Evolutionary conservation across 2,113 vertebrate genomes (phyloP), one percentile per base, ranked within the genome.

Genomic region (Pholis gunnellus): DNA sequence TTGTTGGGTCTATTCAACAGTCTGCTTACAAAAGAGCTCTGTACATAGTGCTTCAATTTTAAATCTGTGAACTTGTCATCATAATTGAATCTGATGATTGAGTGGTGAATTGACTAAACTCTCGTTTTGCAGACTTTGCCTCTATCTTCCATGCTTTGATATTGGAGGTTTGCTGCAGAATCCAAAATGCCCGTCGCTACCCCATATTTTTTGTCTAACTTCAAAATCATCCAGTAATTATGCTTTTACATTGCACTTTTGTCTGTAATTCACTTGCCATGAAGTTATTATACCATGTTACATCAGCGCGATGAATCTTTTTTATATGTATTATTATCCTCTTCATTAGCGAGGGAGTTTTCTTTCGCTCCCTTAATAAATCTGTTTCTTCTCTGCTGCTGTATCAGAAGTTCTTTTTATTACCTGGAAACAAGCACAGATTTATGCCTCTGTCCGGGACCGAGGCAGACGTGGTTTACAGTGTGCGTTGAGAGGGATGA

Each of bases 401-500:
- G 63, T 84, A 83, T 84, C 70, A 77, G 69, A 87, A 75, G 79
- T 92, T 91, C 85, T 92, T 92, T 92, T 91, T 90, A 92, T 92
- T 84, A 91, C 86, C 84, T 42, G 36, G 67, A 87, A 93, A 92
- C 87, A 70, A 89, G 89, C 80, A 72, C 79, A 89, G 90, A 93
- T 92, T 91, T 91, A 90, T 91, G 83, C 79, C 36, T 88, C 86
- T 86, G 87, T 92, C 80, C 69, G 1, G 78, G 48, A 68, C 66
- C 27, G 68, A 87, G 86, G 76, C 84, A 82, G 78, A 64, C 79
- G 68, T 81, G 78, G 75, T 86, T 92, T 92, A 87, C 84, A 83
- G 82, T 78, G 84, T 70, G 85, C 57, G 72, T 79, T 78, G 89
- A 77, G 79, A 90, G 83, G 69, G 72, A 92, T 91, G 87, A 82